phyloP scores from a whole-genome alignment of 2,113 vertebrate genomes.

The Tachycineta bicolor region DNA sequence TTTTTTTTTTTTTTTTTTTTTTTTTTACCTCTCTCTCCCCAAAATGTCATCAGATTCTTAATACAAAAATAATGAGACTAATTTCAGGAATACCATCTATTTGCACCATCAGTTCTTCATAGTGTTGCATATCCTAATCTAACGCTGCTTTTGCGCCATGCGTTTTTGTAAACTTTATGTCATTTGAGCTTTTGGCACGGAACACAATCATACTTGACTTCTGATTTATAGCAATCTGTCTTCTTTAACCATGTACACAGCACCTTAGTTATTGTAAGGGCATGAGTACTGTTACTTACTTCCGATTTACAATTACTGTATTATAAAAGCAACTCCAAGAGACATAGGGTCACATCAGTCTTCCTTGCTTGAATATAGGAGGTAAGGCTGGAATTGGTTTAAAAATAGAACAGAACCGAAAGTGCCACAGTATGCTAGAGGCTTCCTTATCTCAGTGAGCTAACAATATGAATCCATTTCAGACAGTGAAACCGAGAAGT shows the following conservation, averaged over 20 bases:
- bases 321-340: background rate
- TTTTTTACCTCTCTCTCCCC: no score
- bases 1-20: background rate
- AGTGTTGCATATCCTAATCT: background rate
- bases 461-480: background rate
- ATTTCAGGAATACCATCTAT: background rate
- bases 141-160: background rate
- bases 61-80: background rate
- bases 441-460: background rate
- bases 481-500: rapidly evolving
- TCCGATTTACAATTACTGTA: background rate
- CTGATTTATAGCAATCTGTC: background rate
- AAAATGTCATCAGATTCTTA: background rate
- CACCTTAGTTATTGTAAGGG: background rate
- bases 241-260: background rate
- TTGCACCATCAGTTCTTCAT: background rate
- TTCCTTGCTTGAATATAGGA: background rate
- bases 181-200: background rate
- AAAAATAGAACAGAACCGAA: background rate
- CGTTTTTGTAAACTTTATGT: background rate
- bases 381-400: background rate
- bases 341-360: background rate
- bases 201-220: background rate
- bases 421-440: background rate
- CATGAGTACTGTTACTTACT: rapidly evolving